phyloP scores from a whole-genome alignment of 2,113 vertebrate species.

The Actenoides hombroni region DNA sequence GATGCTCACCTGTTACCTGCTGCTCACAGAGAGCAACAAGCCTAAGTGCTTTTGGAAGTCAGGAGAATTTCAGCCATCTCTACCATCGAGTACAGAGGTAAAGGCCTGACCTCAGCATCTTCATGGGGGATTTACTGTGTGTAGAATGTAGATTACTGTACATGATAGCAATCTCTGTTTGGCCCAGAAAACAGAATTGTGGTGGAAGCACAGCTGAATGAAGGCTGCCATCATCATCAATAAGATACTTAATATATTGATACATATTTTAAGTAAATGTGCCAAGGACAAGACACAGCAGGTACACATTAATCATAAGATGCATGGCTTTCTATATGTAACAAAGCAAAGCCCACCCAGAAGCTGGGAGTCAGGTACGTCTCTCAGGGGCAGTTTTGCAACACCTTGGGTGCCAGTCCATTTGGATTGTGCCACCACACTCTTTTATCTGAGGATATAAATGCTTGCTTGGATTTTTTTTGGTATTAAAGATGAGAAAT shows the following conservation, averaged over 20 bases:
- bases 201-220: not conserved
- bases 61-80: not conserved
- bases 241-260: not conserved
- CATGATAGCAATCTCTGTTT: not conserved
- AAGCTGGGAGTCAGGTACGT: not conserved
- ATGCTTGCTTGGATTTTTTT: not conserved
- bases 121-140: not conserved
- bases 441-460: not conserved
- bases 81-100: not conserved
- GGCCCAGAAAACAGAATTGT: not conserved
- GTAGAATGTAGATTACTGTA: not conserved
- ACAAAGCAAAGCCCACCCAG: not conserved
- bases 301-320: not conserved
- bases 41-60: not conserved
- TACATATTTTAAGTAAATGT: not conserved
- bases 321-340: not conserved
- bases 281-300: not conserved
- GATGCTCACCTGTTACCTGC: not conserved
- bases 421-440: accelerated
- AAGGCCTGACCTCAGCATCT: not conserved
- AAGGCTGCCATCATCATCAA: not conserved
- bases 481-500: not conserved
- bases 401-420: not conserved
- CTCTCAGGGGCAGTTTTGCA: not conserved
- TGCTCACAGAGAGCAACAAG: not conserved